phyloP scores from a whole-genome alignment of 2,888 invertebrate species.

The Phoenoteleia sp. region DNA sequence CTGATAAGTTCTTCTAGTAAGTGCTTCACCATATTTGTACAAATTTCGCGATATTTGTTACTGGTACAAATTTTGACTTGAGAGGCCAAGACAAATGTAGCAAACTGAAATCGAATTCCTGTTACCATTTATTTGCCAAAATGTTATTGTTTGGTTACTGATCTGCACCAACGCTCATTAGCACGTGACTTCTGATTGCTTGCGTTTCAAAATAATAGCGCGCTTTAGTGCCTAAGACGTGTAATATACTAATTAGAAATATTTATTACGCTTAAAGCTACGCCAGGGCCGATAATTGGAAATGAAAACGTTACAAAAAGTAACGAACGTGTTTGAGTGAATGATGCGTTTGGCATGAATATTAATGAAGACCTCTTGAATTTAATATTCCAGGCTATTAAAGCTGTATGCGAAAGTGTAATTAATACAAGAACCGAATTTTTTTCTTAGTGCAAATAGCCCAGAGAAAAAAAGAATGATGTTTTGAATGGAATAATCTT shows the following conservation, averaged over 20 bases:
- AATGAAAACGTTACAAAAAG: slow-evolving; percentile 33
- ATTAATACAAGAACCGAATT: slow-evolving; percentile 17
- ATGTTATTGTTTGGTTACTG: not conserved
- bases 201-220: not conserved
- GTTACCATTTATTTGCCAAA: slow-evolving; percentile 18
- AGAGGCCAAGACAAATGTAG: slow-evolving; percentile 27
- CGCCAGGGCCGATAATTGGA: slow-evolving; percentile 19
- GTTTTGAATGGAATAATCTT: not conserved
- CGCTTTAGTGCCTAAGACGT: slow-evolving; percentile 12
- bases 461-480: not conserved
- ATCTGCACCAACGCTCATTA: slow-evolving; percentile 16
- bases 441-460: slow-evolving; percentile 1
- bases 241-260: slow-evolving; percentile 28
- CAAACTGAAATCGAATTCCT: slow-evolving; percentile 6
- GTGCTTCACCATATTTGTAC: too few relatives aligned
- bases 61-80: too few relatives aligned
- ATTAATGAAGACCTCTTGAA: slow-evolving; percentile 39
- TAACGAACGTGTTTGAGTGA: slow-evolving; percentile 19
- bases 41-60: too few relatives aligned
- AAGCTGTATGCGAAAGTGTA: slow-evolving; percentile 16
- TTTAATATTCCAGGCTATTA: slow-evolving; percentile 21
- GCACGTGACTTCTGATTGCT: not conserved
- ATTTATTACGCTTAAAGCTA: not conserved
- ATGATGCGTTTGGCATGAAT: slow-evolving; percentile 40
- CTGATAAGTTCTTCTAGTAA: too few relatives aligned